A percentile compares a stretch with the other conserved stretches of the same genome.
These are phyloP conservation scores for Ceyx margarethae DNA, from an alignment of 2,113 vertebrate genomes.

Conservation along the genomic window DNA sequence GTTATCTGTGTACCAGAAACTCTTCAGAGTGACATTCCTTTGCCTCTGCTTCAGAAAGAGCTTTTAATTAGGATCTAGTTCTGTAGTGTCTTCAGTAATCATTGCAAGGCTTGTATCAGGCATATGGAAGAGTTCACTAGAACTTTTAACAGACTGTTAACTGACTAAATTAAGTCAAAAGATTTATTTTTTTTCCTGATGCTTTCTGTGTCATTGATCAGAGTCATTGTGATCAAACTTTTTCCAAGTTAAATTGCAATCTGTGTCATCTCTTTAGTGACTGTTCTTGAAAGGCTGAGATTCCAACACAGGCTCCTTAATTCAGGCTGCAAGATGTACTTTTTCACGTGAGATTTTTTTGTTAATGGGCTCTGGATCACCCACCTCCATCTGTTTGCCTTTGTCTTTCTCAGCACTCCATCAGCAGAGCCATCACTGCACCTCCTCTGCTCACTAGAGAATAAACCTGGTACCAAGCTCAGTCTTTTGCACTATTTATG, in stretches of 20 bases:
- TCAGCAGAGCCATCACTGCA: neutral
- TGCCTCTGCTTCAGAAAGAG: neutral
- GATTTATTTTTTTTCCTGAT: neutral
- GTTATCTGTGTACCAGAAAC: neutral
- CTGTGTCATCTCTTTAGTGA: neutral
- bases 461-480: neutral
- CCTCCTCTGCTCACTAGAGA: neutral
- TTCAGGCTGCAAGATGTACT: neutral
- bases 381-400: neutral
- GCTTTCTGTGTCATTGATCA: neutral
- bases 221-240: neutral
- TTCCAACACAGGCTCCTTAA: neutral
- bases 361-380: neutral
- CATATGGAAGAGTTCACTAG: slow-evolving; percentile 36
- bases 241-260: neutral
- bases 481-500: neutral
- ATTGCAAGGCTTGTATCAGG: slow-evolving; percentile 16
- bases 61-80: slow-evolving; percentile 44
- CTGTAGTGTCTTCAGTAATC: neutral
- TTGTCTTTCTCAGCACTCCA: neutral
- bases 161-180: slow-evolving; percentile 8
- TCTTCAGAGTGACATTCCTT: neutral
- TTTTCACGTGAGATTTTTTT: neutral
- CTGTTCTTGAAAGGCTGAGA: neutral
- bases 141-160: slow-evolving; percentile 32